These are phyloP conservation scores for Axinella damicornis DNA, from an alignment of 37 sponge, comb jelly and placozoan genomes.

Conservation along the genomic window DNA sequence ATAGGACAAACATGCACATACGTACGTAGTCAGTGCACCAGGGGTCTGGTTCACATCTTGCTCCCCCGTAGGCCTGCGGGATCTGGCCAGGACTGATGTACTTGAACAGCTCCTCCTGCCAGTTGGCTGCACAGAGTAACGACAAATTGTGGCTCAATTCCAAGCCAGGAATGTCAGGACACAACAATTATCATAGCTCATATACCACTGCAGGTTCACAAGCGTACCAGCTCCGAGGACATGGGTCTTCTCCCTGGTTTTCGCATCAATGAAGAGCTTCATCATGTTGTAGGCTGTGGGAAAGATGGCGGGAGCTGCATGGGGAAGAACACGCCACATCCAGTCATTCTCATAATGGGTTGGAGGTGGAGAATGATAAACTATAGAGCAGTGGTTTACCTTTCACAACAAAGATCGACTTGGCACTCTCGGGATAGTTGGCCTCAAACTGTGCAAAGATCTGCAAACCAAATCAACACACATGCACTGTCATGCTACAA, in stretches of 20 bases:
- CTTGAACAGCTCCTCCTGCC: slow-evolving; percentile 63
- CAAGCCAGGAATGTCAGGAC: too few relatives aligned
- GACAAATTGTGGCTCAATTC: too few relatives aligned
- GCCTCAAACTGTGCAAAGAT: slow-evolving; percentile 21
- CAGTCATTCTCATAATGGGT: too few relatives aligned
- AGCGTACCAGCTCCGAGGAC: slow-evolving; percentile 73
- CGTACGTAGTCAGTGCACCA: slow-evolving; percentile 49
- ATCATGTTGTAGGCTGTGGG: slow-evolving; percentile 58
- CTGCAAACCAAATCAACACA: slow-evolving; percentile 17
- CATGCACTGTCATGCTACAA: not conserved
- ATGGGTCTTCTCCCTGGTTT: slow-evolving; percentile 50
- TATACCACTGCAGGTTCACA: slow-evolving; percentile 2
- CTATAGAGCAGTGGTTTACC: not conserved
- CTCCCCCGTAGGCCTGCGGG: slow-evolving; percentile 60
- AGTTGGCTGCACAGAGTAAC: slow-evolving; percentile 33
- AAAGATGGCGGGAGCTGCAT: slow-evolving; percentile 19
- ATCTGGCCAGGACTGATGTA: slow-evolving; percentile 64
- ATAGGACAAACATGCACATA: not conserved
- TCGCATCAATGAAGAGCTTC: slow-evolving; percentile 57
- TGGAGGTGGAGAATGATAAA: not conserved
- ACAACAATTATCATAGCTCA: too few relatives aligned
- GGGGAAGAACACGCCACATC: not conserved
- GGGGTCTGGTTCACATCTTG: slow-evolving; percentile 73
- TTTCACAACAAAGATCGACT: slow-evolving; percentile 32
- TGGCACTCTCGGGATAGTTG: slow-evolving; percentile 53